Conservation (phyloP, 2,888 invertebrate species). For the Xestia xanthographa region DNA sequence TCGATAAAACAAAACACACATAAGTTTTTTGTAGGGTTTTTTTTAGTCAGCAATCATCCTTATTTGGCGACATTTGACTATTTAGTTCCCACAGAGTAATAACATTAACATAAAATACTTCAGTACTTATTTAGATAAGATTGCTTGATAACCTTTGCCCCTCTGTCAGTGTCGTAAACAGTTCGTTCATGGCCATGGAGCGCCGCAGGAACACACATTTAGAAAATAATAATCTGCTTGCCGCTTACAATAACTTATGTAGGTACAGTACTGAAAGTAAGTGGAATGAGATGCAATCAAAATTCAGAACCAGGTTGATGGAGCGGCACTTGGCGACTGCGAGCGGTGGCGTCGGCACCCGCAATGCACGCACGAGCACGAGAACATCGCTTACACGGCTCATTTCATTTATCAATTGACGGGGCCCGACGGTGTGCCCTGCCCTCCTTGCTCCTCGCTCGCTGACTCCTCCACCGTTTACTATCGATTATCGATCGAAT, state of each 20-base stretch:
- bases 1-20: too few species aligned
- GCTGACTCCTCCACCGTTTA: not conserved
- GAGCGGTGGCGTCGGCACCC: not conserved
- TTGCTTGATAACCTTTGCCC: constrained; percentile 31
- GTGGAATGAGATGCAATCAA: constrained; percentile 1
- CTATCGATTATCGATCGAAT: not conserved
- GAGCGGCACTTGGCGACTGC: not conserved
- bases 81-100: not conserved
- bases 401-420: not conserved
- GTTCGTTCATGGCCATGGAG: constrained; percentile 4
- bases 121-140: constrained; percentile 7
- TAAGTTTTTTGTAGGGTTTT: too few species aligned
- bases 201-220: not conserved
- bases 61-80: not conserved
- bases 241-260: not conserved
- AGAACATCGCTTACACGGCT: not conserved
- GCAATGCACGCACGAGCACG: not conserved
- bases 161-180: not conserved
- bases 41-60: too few species aligned
- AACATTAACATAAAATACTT: not conserved
- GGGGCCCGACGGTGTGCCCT: constrained; percentile 1
- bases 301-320: not conserved
- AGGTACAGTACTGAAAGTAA: not conserved
- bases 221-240: not conserved
- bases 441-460: not conserved